Conservation (phyloP, 1,140 invertebrate species). For the Habropoda laboriosa region DNA sequence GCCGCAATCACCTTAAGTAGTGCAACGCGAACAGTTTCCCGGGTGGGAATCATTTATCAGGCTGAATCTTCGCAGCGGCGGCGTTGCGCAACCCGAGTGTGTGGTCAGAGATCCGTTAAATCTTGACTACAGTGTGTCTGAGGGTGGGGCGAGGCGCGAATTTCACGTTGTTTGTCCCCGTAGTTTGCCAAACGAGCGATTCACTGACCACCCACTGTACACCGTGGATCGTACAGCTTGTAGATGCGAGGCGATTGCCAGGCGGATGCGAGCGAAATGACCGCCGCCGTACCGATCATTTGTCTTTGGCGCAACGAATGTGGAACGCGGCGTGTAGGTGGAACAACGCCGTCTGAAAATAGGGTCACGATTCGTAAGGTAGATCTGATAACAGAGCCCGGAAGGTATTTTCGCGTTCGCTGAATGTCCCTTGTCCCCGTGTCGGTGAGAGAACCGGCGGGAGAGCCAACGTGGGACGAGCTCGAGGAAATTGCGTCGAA, state of each 20-base stretch:
- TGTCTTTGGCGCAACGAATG: constrained; percentile 66
- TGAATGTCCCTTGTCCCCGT: background rate
- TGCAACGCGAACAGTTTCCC: constrained; percentile 16
- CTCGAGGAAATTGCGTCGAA: background rate
- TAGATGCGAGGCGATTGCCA: constrained; percentile 76
- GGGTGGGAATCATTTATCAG: constrained; percentile 40
- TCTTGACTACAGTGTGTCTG: constrained; percentile 14
- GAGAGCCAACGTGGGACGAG: background rate
- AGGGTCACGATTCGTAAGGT: constrained; percentile 44
- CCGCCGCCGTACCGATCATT: constrained; percentile 71
- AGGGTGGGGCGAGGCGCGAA: constrained; percentile 43
- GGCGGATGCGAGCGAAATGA: constrained; percentile 74
- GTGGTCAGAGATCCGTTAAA: constrained; percentile 57
- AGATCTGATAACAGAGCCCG: constrained; percentile 35
- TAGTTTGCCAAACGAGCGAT: constrained; percentile 60
- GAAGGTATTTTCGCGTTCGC: constrained; percentile 23
- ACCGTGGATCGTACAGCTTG: constrained; percentile 71
- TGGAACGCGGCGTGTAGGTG: constrained; percentile 65
- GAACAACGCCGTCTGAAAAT: constrained; percentile 42
- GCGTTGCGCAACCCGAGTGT: constrained; percentile 46
- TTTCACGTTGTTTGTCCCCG: constrained; percentile 57
- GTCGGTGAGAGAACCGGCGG: too few species aligned
- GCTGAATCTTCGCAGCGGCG: background rate
- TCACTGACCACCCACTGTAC: constrained; percentile 77
- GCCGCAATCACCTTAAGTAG: constrained; percentile 36